phyloP scores from a whole-genome alignment of 2,113 vertebrate genomes.

The Caranx melampygus region DNA sequence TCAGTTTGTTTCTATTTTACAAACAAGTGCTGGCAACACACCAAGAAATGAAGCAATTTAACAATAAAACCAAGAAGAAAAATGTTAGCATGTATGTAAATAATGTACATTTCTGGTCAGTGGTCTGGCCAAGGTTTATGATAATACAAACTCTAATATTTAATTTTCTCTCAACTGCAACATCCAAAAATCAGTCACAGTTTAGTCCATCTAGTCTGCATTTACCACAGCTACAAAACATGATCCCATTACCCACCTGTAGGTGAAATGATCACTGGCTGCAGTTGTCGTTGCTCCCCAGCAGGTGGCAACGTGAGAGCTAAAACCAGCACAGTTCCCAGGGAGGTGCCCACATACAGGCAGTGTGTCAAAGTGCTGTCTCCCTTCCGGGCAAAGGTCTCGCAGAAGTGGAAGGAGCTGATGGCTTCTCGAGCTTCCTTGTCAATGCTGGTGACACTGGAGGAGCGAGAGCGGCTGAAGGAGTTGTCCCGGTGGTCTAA shows the following conservation, averaged over 20 bases:
- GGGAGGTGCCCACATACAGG: slow-evolving; percentile 94
- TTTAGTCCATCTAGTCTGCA: neutral
- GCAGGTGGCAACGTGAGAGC: slow-evolving; percentile 91
- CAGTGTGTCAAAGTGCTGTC: slow-evolving; percentile 89
- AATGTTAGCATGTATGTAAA: neutral
- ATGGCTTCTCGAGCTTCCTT: slow-evolving; percentile 95
- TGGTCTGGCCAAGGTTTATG: neutral
- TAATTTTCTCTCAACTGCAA: neutral
- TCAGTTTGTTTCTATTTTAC: neutral
- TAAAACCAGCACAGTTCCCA: slow-evolving; percentile 93
- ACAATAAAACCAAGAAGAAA: neutral
- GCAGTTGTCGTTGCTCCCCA: slow-evolving; percentile 95
- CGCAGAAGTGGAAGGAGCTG: slow-evolving; percentile 94
- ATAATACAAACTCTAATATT: neutral
- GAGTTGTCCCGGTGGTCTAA: slow-evolving; percentile 98
- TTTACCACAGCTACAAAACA: neutral
- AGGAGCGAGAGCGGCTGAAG: slow-evolving; percentile 97
- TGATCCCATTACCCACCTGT: slow-evolving; percentile 85
- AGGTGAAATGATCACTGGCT: slow-evolving; percentile 96
- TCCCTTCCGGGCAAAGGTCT: slow-evolving; percentile 92
- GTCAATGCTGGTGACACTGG: slow-evolving; percentile 98
- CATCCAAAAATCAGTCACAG: neutral
- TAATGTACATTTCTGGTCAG: no score
- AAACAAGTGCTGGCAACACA: neutral
- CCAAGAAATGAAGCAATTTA: neutral